Evolutionary conservation across 2,113 vertebrate genomes (phyloP).

Genomic region (Leptocoma aspasia): DNA sequence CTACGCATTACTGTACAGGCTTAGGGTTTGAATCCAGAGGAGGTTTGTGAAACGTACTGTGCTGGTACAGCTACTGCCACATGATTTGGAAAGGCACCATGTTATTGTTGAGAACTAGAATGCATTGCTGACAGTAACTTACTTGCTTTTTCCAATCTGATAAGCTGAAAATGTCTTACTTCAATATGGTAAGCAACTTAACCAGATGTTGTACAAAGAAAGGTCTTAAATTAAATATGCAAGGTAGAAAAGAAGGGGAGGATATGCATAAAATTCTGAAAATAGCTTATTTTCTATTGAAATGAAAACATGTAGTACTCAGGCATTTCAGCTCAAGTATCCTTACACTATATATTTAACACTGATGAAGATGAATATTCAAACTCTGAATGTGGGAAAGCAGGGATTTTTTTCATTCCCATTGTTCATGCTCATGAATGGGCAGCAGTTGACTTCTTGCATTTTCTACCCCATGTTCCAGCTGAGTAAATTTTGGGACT

Average conservation of each 20-base stretch:
- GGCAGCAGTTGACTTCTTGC: background rate
- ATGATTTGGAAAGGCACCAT: background rate
- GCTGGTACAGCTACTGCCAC: background rate
- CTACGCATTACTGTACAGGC: background rate
- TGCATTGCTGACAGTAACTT: background rate
- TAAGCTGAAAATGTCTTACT: background rate
- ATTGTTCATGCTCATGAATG: background rate
- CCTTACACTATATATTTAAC: background rate
- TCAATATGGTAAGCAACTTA: background rate
- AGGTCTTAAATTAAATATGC: background rate
- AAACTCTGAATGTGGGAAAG: background rate
- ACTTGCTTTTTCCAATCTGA: background rate
- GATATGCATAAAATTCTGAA: background rate
- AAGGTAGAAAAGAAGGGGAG: background rate
- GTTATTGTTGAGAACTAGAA: background rate
- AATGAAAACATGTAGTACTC: background rate
- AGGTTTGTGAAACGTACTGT: background rate
- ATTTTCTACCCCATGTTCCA: background rate
- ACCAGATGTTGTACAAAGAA: background rate
- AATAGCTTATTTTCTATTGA: background rate
- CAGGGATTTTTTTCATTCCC: background rate
- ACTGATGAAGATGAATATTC: background rate
- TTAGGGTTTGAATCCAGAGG: background rate
- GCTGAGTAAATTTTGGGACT: background rate
- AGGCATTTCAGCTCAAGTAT: background rate